Conservation (phyloP, 2,113 vertebrate species). For the Petroica traversi region DNA sequence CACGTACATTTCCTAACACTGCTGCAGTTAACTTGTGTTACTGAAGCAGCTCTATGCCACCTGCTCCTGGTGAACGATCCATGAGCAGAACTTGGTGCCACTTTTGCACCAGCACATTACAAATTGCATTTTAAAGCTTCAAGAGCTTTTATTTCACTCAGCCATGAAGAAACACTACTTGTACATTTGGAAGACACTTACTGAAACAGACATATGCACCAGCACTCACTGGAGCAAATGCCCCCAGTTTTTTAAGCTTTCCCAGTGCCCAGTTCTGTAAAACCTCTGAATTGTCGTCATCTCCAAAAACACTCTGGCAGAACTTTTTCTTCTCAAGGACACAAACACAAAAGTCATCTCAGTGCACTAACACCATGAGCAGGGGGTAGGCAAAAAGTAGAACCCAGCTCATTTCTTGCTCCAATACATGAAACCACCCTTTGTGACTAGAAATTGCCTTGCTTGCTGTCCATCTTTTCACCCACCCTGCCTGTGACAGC, state of each 20-base stretch:
- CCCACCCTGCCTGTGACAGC: background rate
- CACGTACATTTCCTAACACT: background rate
- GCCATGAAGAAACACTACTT: background rate
- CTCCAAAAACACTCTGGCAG: background rate
- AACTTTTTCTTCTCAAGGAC: background rate
- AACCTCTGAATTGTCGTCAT: accelerated
- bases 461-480: background rate
- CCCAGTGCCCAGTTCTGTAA: background rate
- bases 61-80: background rate
- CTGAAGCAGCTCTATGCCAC: background rate
- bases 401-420: background rate
- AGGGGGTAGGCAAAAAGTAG: background rate
- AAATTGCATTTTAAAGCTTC: background rate
- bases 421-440: background rate
- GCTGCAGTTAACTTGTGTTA: background rate
- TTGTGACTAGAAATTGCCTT: background rate
- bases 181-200: background rate
- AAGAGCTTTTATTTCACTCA: constrained; percentile 12
- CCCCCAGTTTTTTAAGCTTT: background rate
- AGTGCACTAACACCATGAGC: background rate
- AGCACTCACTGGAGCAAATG: background rate
- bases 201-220: background rate
- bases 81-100: background rate
- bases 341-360: background rate
- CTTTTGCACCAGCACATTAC: background rate